Base-by-base conservation (phyloP, 2,888 invertebrate genomes). In the Cotesia congregata region DNA sequence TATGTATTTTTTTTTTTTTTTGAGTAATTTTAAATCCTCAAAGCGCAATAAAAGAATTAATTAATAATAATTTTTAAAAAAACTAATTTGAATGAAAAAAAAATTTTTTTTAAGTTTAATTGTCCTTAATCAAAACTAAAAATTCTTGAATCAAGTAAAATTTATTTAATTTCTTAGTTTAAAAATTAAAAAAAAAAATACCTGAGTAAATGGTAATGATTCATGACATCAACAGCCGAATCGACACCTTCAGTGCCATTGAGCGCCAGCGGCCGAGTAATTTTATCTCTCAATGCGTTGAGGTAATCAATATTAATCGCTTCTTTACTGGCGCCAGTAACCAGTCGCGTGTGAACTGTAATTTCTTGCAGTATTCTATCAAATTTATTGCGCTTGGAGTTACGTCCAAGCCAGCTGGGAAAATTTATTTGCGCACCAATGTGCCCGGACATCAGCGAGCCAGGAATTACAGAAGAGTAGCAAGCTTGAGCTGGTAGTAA, bases 361-460 rank as follows among this genome's bases (percentile, higher is more conserved):
- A 89, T 80, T 77, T 89, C 88, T 82, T 89, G 89, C 38, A 86
- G 73, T 50, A 89, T 79, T 96, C 93, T 93, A 30, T 94, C 93
- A 86, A 95, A 93, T 90, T 98, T 99, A 80, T 90, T 93, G 17
- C 92, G 91, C 79, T 93, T 94, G 0, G 99, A 98, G 91, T 98
- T 97, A 90, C 97, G 97, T 0, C 99, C 99, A 74, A 99, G 93
- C 98, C 99, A 99, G 61, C 93, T 91, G 1, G 99, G 99, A 90
- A 99, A 99, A 86, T 95, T 94, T 20, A 98, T 95, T 91, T 95
- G 95, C 0, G 93, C 93, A 0, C 92, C 91, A 77, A 98, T 89
- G 85, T 94, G 92, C 0, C 99, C 99, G 39, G 94, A 92, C 93
- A 99, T 93, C 74, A 93, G 91, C 83, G 95, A 93, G 0, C 98